Base-by-base conservation (phyloP, 1,140 invertebrate species). In the Drosophila willistoni region DNA sequence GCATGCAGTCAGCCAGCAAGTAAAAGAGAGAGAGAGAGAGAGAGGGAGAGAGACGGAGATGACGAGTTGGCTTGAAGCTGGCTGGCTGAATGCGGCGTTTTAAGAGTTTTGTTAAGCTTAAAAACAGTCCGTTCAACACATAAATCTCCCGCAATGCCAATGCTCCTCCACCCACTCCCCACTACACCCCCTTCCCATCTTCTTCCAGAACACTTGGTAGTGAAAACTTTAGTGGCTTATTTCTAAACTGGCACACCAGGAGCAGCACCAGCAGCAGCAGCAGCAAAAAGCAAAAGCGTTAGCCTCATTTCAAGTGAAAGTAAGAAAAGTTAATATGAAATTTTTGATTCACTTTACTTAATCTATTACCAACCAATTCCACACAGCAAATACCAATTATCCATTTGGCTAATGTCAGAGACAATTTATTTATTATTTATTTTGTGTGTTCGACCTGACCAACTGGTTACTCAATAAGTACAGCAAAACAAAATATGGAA, bases 401-500 rank as follows among this genome's bases (percentile, higher is more conserved):
- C 42, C 68, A 76, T 36, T 47, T 19, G 33, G 64, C 55, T 66
- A 61, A 61, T 70, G 67, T 55, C 71, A 57, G 39, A 56, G 55
- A 6, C 29, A 29, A 29, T 29, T 54, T 42, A 74, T 71, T 70
- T 56, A 70, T 77, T 77, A 54, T 63, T 56, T 36, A 14, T 41
- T 25, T 39, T 39, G 36, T 39, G 36, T 39, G 12, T 13, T 19
- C 39, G 59, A 68, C 51, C 42, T n/a, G 62, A 34, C 79, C 64
- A 83, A 83, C 79, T 77, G 71, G 84, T 87, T 87, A 67, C 57
- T 68, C 68, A 78, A 78, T 76, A 78, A 65, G 86, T 72, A 86
- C 29, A 78, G 77, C 54, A 75, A 63, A 79, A 55, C 63, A 64
- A 87, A 76, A 82, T 78, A 68, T 47, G 47, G 42, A 41, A 62